These are phyloP conservation scores for Epirrhoe tristata DNA, from an alignment of 2,888 invertebrate species.

Conservation along the genomic window DNA sequence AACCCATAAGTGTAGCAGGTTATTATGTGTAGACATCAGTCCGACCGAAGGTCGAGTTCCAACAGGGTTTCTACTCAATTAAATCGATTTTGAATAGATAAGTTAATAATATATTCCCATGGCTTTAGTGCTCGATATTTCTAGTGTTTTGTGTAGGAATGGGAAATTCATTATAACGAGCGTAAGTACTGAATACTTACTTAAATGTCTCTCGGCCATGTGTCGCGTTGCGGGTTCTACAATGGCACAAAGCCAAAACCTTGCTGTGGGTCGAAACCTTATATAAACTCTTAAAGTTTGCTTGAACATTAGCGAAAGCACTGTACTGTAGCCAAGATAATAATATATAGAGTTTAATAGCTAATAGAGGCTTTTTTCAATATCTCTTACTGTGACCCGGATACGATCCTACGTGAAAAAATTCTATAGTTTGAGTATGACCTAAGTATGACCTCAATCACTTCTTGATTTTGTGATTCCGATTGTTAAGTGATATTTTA, in stretches of 20 bases:
- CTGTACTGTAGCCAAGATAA: not conserved
- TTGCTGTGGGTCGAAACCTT: conserved; percentile 15
- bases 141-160: not conserved
- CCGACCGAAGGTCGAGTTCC: not conserved
- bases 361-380: too few relatives aligned
- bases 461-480: too few relatives aligned
- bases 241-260: conserved; percentile 26
- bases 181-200: not conserved
- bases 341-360: not conserved
- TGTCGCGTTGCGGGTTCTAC: conserved; percentile 27
- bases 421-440: too few relatives aligned
- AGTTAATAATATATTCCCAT: not conserved
- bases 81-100: not conserved
- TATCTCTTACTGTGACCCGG: too few relatives aligned
- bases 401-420: too few relatives aligned
- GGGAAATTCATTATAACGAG: not conserved
- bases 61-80: not conserved
- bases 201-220: not conserved
- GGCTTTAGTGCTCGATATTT: not conserved
- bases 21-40: not conserved
- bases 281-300: not conserved
- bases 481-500: too few relatives aligned
- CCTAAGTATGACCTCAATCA: too few relatives aligned
- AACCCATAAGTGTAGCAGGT: not conserved
- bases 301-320: not conserved